Evolutionary conservation across 1,140 invertebrate genomes (phyloP).

Genomic region (Diploscapter pachys): DNA sequence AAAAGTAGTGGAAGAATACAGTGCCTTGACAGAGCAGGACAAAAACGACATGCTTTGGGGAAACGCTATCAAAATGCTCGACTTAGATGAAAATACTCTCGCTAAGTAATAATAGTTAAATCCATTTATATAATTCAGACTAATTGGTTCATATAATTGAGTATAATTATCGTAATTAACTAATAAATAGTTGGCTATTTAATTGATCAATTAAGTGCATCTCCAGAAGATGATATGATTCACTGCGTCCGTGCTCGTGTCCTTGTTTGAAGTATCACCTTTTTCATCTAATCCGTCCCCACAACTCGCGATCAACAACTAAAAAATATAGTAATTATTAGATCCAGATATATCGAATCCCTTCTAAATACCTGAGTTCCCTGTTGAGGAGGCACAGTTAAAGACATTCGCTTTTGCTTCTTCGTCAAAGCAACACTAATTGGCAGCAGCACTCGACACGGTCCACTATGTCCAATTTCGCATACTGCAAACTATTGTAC

Average conservation of each 20-base stretch:
- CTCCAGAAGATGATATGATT: slow-evolving; percentile 45
- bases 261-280: slow-evolving; percentile 17
- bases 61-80: slow-evolving; percentile 40
- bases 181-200: no score
- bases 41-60: slow-evolving; percentile 46
- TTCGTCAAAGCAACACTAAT: slow-evolving; percentile 68
- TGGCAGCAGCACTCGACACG: slow-evolving; percentile 85
- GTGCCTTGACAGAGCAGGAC: slow-evolving; percentile 41
- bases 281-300: slow-evolving; percentile 90
- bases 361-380: slow-evolving; percentile 39
- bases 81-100: slow-evolving; percentile 30
- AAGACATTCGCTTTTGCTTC: slow-evolving; percentile 54
- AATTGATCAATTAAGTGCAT: slow-evolving; percentile 1
- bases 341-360: slow-evolving; percentile 52
- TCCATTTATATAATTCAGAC: no score
- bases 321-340: slow-evolving; percentile 38
- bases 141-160: no score
- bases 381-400: slow-evolving; percentile 61
- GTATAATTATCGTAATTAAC: no score
- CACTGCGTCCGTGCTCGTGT: slow-evolving; percentile 36
- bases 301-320: slow-evolving; percentile 79
- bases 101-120: no score
- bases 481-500: slow-evolving; percentile 71
- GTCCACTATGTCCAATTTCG: slow-evolving; percentile 89
- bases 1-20: slow-evolving; percentile 62